These are phyloP conservation scores for Trisateles emortualis DNA, from an alignment of 2,888 invertebrate species.

Conservation along the genomic window DNA sequence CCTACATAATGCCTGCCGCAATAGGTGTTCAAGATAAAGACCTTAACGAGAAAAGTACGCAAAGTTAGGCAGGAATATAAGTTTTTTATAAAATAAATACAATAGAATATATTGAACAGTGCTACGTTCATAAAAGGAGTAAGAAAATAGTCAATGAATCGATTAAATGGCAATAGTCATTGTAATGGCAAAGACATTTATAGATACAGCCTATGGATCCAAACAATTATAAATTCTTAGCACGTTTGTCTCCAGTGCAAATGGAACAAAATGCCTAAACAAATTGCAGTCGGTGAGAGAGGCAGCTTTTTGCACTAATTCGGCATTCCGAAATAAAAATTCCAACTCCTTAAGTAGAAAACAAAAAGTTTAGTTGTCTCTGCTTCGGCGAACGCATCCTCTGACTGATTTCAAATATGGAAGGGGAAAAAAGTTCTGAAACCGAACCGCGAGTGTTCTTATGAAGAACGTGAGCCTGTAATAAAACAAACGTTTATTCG, in stretches of 20 bases:
- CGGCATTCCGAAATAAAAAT: constrained; percentile 87
- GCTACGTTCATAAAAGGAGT: background rate
- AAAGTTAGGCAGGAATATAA: too few relatives aligned
- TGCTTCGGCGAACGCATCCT: constrained; percentile 68
- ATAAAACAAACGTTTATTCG: constrained; percentile 43
- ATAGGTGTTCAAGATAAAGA: too few relatives aligned
- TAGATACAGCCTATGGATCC: constrained; percentile 63
- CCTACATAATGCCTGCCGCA: too few relatives aligned
- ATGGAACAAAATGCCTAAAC: constrained; percentile 85
- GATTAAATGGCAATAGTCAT: constrained; percentile 13
- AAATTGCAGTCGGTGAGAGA: constrained; percentile 81
- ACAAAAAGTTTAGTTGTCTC: constrained; percentile 68
- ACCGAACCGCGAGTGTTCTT: constrained; percentile 55
- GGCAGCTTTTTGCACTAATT: constrained; percentile 85
- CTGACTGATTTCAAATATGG: constrained; percentile 61
- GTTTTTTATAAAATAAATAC: too few relatives aligned
- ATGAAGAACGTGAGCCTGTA: constrained; percentile 35
- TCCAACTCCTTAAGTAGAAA: constrained; percentile 78
- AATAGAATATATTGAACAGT: too few relatives aligned
- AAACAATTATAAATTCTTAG: constrained; percentile 73
- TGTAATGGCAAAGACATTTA: constrained; percentile 44
- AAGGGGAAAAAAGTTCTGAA: constrained; percentile 65
- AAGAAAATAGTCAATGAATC: background rate
- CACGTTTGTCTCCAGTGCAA: constrained; percentile 68
- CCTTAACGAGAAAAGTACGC: too few relatives aligned